These are phyloP conservation scores for Anas platyrhynchos DNA, from an alignment of 2,113 vertebrate genomes.

Conservation along the genomic window DNA sequence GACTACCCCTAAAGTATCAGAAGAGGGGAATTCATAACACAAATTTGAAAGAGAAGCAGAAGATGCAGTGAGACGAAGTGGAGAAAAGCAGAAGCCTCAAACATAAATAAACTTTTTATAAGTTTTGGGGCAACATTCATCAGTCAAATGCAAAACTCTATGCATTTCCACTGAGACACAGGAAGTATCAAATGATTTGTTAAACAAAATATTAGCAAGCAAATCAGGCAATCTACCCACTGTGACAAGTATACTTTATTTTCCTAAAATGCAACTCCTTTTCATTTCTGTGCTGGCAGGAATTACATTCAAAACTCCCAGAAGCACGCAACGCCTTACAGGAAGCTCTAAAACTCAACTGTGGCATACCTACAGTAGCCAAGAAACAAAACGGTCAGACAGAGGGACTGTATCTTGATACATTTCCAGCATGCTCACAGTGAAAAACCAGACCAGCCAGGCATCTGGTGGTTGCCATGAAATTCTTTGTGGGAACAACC, in stretches of 20 bases:
- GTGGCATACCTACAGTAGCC: not conserved
- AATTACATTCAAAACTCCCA: not conserved
- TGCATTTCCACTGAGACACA: not conserved
- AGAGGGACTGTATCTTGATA: not conserved
- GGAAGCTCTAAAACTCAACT: not conserved
- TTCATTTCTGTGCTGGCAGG: not conserved
- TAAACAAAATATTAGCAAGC: not conserved
- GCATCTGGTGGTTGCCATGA: not conserved
- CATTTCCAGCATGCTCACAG: not conserved
- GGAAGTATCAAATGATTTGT: not conserved
- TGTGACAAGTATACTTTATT: not conserved
- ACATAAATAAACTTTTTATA: not conserved
- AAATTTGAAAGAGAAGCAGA: not conserved
- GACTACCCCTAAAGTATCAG: not conserved
- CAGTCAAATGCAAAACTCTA: not conserved
- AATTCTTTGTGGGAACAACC: not conserved
- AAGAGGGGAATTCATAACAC: rapidly evolving
- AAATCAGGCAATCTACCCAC: not conserved
- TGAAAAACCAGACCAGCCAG: not conserved
- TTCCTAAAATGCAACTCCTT: not conserved
- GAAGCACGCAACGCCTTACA: not conserved
- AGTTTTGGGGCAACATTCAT: not conserved
- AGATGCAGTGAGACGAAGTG: not conserved
- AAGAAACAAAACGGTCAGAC: not conserved
- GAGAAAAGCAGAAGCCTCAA: not conserved